Base-by-base conservation (phyloP, 2,888 invertebrate species). In the Pinctada fucata region DNA sequence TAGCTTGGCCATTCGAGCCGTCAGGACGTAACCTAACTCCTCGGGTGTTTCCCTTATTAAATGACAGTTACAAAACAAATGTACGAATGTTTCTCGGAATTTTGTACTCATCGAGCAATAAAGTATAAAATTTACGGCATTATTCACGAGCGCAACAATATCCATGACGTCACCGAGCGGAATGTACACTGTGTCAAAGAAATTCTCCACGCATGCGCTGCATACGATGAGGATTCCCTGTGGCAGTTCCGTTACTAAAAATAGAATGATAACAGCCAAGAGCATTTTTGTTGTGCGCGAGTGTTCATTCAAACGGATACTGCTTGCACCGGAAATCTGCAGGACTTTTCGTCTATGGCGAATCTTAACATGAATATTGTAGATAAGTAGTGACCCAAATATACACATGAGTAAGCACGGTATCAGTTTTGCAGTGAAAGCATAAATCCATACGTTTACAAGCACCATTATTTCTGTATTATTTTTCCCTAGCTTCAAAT, bases 71-170 rank as follows among this genome's bases (percentile, higher is more conserved):
- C 88, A 90, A 79, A 86, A 89, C 8, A 89, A 80, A 52, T 85
- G 80, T 0, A 91, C 84, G 80, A 94, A 93, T 3, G 93, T 93
- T 73, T 92, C 88, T 2, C 98, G 94, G 92, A 98, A 98, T 94
- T 97, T 97, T 81, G 96, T 95, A 82, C 97, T 97, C 98, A 98
- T 98, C 77, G 96, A 94, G 90, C 97, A 98, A 92, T 98, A 98
- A 49, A 98, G 94, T 80, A 97, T 95, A 90, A 98, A 98, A 93
- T 97, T 98, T 77, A 98, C 96, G 1, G 97, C 96, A 4, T 97
- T 97, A 92, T 98, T 98, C 85, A 97, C 93, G 76, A 98, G 94
- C 0, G 98, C 97, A 87, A 97, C 92, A 80, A 97, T 95, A 93
- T 98, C 98, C 96, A 98, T 97, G 75, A 97, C 92, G 90, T 97